Conservation (phyloP, 2,888 invertebrate species). For the Watsonalla binaria region DNA sequence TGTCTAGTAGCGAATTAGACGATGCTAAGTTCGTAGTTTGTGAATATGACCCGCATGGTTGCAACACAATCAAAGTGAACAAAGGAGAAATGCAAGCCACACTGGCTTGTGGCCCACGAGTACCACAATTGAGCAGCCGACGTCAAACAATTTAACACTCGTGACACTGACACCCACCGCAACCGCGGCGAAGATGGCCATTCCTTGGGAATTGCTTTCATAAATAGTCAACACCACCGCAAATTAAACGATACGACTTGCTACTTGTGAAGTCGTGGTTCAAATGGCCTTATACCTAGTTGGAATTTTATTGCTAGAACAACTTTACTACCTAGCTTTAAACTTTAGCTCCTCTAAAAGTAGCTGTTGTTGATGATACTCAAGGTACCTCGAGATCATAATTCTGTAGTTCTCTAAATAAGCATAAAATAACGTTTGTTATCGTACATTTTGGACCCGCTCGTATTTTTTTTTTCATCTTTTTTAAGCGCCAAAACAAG, state of each 20-base stretch:
- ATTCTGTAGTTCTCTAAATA: too few species aligned
- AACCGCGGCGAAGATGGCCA: slow-evolving; percentile 38
- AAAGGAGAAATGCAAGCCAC: not conserved
- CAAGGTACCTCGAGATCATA: too few species aligned
- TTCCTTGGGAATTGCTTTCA: slow-evolving; percentile 41
- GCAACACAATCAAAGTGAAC: not conserved
- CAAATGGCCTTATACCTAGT: slow-evolving; percentile 17
- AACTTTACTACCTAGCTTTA: not conserved
- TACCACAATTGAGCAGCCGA: slow-evolving; percentile 10
- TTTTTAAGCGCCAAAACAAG: too few species aligned
- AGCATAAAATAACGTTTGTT: too few species aligned
- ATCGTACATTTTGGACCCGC: too few species aligned
- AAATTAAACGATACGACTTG: slow-evolving; percentile 45
- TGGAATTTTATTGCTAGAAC: not conserved
- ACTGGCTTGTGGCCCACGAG: slow-evolving; percentile 5
- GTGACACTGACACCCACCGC: slow-evolving; percentile 16
- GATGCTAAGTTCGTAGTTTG: too few species aligned
- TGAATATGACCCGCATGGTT: too few species aligned
- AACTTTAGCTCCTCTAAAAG: too few species aligned
- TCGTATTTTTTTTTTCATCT: too few species aligned
- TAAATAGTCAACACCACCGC: slow-evolving; percentile 38
- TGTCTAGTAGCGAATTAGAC: too few species aligned
- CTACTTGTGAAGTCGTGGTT: slow-evolving; percentile 28
- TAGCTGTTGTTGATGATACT: too few species aligned
- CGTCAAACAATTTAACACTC: slow-evolving; percentile 12